Conservation (phyloP, 1,140 invertebrate genomes). For the Andricus grossulariae region DNA sequence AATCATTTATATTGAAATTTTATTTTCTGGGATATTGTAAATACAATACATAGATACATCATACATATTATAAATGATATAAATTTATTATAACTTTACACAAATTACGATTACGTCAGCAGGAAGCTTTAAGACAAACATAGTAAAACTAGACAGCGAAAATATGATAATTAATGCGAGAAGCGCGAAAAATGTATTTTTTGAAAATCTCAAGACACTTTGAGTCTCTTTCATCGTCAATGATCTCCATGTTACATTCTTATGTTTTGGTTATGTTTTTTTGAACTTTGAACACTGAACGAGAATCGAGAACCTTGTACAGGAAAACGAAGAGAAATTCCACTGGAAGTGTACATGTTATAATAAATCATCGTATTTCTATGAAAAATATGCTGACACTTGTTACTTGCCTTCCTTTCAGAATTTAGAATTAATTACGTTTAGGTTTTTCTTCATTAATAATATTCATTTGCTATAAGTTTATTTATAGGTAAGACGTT, state of each 20-base stretch:
- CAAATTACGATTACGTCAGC: no score
- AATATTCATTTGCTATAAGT: not conserved
- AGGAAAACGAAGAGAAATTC: slow-evolving; percentile 44
- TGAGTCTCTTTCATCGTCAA: not conserved
- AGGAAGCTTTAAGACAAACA: no score
- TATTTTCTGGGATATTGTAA: no score
- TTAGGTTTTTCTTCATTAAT: not conserved
- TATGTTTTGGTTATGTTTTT: slow-evolving; percentile 3
- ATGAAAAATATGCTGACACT: slow-evolving; percentile 57
- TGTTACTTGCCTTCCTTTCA: not conserved
- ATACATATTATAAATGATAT: no score
- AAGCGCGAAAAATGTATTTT: slow-evolving; percentile 15
- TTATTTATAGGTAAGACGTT: not conserved
- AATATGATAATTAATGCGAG: not conserved
- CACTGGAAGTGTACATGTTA: slow-evolving; percentile 70
- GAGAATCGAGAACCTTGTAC: slow-evolving; percentile 4
- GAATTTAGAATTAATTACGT: not conserved
- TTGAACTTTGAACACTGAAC: slow-evolving; percentile 19
- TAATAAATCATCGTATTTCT: slow-evolving; percentile 74
- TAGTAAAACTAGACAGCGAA: no score
- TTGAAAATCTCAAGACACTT: slow-evolving; percentile 9
- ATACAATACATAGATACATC: no score
- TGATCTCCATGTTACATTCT: slow-evolving; percentile 4
- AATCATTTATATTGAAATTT: no score
- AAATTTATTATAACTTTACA: no score